These are phyloP conservation scores for Drosophila cognata DNA, from an alignment of 2,888 invertebrate genomes.

Conservation along the genomic window DNA sequence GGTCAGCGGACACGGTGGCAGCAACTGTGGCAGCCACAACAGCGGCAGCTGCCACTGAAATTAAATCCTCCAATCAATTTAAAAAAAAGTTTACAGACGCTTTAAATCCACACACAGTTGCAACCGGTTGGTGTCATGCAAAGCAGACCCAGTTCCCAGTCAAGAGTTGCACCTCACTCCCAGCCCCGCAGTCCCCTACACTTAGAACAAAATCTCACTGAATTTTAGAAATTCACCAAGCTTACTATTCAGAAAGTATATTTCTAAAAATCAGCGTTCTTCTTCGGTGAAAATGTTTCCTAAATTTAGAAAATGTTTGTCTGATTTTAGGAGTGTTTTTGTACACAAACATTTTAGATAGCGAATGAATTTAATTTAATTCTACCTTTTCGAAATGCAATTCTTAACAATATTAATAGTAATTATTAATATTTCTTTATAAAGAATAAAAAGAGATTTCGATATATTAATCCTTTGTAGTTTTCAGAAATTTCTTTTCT, in stretches of 20 bases:
- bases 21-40: background rate
- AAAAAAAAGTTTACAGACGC: slow-evolving; percentile 30
- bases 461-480: too few species aligned
- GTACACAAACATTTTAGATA: too few species aligned
- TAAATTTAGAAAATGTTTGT: background rate
- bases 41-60: slow-evolving; percentile 76
- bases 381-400: background rate
- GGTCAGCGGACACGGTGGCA: slow-evolving; percentile 35
- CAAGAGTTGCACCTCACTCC: slow-evolving; percentile 8
- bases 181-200: background rate
- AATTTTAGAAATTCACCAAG: background rate
- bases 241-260: background rate
- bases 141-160: slow-evolving; percentile 32
- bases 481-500: background rate
- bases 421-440: too few species aligned
- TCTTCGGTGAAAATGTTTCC: background rate
- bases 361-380: too few species aligned
- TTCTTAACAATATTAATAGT: background rate
- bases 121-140: slow-evolving; percentile 77
- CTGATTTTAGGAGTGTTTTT: background rate
- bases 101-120: slow-evolving; percentile 51
- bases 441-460: too few species aligned
- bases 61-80: slow-evolving; percentile 81
- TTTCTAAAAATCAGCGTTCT: background rate
- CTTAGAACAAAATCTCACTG: background rate